Conservation (phyloP, 2,113 vertebrate species). For the Elaphurus davidianus region DNA sequence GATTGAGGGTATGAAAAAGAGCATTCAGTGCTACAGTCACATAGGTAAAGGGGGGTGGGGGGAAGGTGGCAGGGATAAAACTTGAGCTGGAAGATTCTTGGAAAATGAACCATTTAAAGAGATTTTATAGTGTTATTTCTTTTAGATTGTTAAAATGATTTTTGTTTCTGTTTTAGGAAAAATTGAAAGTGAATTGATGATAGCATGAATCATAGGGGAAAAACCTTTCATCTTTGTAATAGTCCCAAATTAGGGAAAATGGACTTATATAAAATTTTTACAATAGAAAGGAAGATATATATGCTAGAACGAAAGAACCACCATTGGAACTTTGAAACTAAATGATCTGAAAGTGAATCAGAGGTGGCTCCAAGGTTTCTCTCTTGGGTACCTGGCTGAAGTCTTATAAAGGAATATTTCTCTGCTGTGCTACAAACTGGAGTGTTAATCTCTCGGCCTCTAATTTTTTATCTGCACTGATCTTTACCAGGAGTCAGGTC, state of each 20-base stretch:
- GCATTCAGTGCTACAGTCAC: neutral
- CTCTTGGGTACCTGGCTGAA: neutral
- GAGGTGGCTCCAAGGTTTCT: neutral
- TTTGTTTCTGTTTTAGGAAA: constrained; percentile 38
- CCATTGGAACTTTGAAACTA: neutral
- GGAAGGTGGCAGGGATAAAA: neutral
- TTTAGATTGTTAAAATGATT: constrained; percentile 14
- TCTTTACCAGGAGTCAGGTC: neutral
- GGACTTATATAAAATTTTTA: neutral
- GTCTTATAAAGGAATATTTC: neutral
- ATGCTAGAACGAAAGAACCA: neutral
- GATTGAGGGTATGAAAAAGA: neutral
- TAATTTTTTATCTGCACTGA: neutral
- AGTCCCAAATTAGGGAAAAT: neutral
- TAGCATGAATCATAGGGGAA: neutral
- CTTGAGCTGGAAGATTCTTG: neutral
- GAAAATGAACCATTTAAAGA: neutral
- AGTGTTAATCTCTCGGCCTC: neutral
- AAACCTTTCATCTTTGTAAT: neutral
- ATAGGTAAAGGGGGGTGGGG: neutral
- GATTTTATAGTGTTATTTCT: neutral
- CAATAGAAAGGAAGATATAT: neutral
- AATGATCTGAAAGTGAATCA: neutral
- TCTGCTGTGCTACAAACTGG: neutral
- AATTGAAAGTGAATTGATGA: neutral